Evolutionary conservation across 1,140 invertebrate genomes (phyloP).

Genomic region (Mya arenaria): DNA sequence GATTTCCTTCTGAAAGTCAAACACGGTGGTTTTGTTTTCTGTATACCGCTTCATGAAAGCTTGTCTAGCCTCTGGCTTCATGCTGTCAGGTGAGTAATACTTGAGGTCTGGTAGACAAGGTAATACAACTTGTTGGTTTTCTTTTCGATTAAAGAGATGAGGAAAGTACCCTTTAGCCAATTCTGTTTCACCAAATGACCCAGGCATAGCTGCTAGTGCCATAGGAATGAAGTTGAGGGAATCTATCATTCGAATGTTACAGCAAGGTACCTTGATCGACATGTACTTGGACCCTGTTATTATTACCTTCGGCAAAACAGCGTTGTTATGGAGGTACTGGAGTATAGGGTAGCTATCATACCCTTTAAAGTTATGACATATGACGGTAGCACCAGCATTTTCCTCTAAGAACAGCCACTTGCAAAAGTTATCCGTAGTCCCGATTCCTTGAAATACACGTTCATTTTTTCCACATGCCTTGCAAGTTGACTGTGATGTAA

Average conservation of each 20-base stretch:
- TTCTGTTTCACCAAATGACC: slow-evolving; percentile 10
- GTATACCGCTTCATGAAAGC: slow-evolving; percentile 41
- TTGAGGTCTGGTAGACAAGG: background rate
- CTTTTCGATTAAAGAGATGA: slow-evolving; percentile 20
- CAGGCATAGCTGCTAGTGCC: slow-evolving; percentile 22
- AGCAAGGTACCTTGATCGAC: background rate
- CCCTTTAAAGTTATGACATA: slow-evolving; percentile 25
- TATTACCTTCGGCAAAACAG: background rate
- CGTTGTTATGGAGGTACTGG: slow-evolving; percentile 9
- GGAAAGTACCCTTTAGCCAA: slow-evolving; percentile 45
- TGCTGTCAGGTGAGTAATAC: slow-evolving; percentile 10
- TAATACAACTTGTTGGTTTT: slow-evolving; percentile 14
- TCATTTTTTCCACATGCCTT: too few species aligned
- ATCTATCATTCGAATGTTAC: slow-evolving; percentile 33
- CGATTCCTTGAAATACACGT: background rate
- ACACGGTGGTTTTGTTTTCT: slow-evolving; percentile 2
- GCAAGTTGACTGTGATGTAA: too few species aligned
- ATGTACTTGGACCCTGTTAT: slow-evolving; percentile 13
- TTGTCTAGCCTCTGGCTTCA: slow-evolving; percentile 20
- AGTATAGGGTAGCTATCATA: slow-evolving; percentile 25
- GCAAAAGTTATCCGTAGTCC: background rate
- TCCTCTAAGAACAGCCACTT: slow-evolving; percentile 35
- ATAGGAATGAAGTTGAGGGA: slow-evolving; percentile 29
- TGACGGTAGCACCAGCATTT: background rate
- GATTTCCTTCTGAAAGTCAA: slow-evolving; percentile 34